Conservation (phyloP, 2,888 invertebrate genomes). For the Mimumesa dahlbomi region DNA sequence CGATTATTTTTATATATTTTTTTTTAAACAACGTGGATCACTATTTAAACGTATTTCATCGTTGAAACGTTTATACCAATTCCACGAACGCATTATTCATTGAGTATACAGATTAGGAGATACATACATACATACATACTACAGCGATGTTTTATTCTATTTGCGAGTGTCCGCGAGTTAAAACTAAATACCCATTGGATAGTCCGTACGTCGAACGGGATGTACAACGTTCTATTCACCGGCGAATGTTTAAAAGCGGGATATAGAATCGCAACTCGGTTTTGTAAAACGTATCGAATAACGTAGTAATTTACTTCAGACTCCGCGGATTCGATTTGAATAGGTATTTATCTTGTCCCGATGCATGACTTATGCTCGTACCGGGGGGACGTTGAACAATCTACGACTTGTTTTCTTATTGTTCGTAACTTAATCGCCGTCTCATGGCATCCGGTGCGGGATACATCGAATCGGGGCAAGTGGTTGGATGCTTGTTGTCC, state of each 20-base stretch:
- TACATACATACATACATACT: too few species aligned
- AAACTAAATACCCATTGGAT: neutral
- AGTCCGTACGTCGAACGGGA: neutral
- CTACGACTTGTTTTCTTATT: slow-evolving; percentile 55
- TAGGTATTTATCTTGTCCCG: slow-evolving; percentile 46
- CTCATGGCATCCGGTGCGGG: slow-evolving; percentile 56
- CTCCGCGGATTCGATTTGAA: slow-evolving; percentile 38
- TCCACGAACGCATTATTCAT: too few species aligned
- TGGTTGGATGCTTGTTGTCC: slow-evolving; percentile 50
- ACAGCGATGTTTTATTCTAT: neutral
- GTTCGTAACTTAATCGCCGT: slow-evolving; percentile 56
- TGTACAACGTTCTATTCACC: neutral
- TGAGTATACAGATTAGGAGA: too few species aligned
- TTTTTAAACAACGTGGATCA: too few species aligned
- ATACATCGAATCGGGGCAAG: slow-evolving; percentile 54
- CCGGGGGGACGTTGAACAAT: slow-evolving; percentile 44
- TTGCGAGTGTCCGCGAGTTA: neutral
- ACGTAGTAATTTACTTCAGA: slow-evolving; percentile 24
- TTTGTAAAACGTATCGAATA: slow-evolving; percentile 16
- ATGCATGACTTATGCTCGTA: slow-evolving; percentile 32
- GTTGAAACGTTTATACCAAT: too few species aligned
- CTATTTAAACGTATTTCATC: too few species aligned
- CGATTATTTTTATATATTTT: too few species aligned
- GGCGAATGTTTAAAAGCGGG: neutral
- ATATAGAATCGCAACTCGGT: neutral